A percentile compares a stretch with the other conserved stretches of the same genome.
phyloP scores from a whole-genome alignment of 2,797 vertebrate genomes.

The Pempheris klunzingeri region DNA sequence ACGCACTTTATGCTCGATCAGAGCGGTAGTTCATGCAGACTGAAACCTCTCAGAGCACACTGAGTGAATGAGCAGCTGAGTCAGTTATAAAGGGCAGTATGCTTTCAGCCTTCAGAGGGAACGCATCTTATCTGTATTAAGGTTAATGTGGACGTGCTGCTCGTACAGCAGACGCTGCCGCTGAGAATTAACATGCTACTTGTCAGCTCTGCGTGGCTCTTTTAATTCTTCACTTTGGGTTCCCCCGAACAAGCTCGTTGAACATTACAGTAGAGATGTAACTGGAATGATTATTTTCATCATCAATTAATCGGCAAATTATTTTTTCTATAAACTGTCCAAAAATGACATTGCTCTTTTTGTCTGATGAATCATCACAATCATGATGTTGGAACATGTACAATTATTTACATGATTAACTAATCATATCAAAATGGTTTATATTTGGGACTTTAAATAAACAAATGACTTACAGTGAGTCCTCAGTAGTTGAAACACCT shows the following conservation, averaged over 20 bases:
- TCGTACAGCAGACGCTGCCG: not conserved
- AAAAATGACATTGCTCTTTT: too few species aligned
- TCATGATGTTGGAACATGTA: too few species aligned
- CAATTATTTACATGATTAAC: too few species aligned
- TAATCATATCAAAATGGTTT: too few species aligned
- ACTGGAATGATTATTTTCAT: not conserved
- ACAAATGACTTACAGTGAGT: too few species aligned
- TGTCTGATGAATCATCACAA: too few species aligned
- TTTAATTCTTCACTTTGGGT: not conserved
- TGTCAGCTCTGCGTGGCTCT: not conserved
- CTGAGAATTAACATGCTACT: not conserved
- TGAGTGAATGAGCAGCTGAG: conserved; percentile 1
- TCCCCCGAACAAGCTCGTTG: not conserved
- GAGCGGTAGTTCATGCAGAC: conserved; percentile 23
- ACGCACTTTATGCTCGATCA: conserved; percentile 31
- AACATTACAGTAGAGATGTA: not conserved
- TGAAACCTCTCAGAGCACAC: conserved; percentile 26
- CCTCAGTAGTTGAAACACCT: too few species aligned
- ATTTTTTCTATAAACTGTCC: not conserved
- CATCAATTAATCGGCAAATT: not conserved
- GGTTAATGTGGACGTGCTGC: not conserved
- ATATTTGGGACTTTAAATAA: too few species aligned
- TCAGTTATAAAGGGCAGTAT: conserved; percentile 5
- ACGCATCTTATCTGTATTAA: not conserved
- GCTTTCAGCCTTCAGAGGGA: not conserved